Evolutionary conservation across 2,797 vertebrate genomes (phyloP), one percentile per base, ranked within the genome.

Genomic region (Poecilia velifera): DNA sequence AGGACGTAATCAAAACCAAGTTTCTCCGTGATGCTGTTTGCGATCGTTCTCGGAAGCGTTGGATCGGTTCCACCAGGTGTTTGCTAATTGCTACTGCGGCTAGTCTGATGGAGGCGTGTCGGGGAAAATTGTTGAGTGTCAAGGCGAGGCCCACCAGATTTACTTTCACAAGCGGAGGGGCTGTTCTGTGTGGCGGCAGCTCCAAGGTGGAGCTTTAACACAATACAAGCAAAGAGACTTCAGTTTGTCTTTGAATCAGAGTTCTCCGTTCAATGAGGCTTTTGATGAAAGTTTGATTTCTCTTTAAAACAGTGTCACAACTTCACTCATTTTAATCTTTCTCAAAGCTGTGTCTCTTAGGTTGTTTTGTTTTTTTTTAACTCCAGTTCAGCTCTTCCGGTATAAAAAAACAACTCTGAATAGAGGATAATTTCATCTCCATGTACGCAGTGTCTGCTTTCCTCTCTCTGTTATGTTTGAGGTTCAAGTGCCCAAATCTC

Each of bases 331-430:
- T 87, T 76, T 72, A 83, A 81, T 81, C 77, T 85, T 77, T 72
- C 51, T 47, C 62, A 43, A 84, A 76, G 79, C 41, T 81, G 78
- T 74, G 39, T 82, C 28, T 73, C 76, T 87, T 85, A 73, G 88
- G 84, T 18, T 53, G 34, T 34, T 46, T 39, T 77, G 78, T 43
- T 45, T 78, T 76, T 76, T 31, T 53, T n/a, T n/a, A 3, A 34
- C 84, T 57, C 28, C 51, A 76, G 76, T 87, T 83, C 70, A 78
- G 57, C 16, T 9, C 77, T 66, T 59, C 53, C 82, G 77, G 84
- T 25, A 43, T 78, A 34, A 53, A 53, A 6, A 25, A 8, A 4
- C 8, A 83, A 77, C 43, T 18, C 3, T 6, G 43, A 55, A n/a
- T 80, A 51, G 68, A 49, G 49, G 22, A 62, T 43, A 47, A 20